Percentiles rank a stretch among this genome's conserved stretches.
phyloP scores from a whole-genome alignment of 2,113 vertebrate genomes.

The Tragelaphus buxtoni region DNA sequence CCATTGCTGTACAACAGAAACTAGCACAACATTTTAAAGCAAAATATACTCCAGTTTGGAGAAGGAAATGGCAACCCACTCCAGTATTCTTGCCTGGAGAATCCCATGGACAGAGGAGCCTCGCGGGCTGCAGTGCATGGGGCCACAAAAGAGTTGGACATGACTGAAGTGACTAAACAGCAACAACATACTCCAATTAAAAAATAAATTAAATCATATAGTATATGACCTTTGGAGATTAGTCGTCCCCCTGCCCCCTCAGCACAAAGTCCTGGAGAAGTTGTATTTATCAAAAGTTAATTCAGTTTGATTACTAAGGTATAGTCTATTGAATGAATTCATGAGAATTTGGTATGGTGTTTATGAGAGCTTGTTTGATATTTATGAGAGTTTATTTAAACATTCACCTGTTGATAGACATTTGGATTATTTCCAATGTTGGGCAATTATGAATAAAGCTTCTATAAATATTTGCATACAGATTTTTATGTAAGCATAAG shows the following conservation, averaged over 20 bases:
- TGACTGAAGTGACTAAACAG: background rate
- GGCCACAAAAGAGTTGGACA: background rate
- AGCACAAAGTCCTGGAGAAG: background rate
- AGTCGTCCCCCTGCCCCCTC: fast-evolving
- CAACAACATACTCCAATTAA: background rate
- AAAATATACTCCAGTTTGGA: background rate
- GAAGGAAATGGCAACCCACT: background rate
- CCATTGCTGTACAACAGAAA: background rate
- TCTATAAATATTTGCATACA: background rate
- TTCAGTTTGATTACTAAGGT: background rate
- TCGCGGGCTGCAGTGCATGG: background rate
- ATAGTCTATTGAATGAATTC: background rate
- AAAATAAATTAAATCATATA: background rate
- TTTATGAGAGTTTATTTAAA: background rate
- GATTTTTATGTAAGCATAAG: background rate
- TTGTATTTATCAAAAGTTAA: background rate
- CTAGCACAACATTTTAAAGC: background rate
- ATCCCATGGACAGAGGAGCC: background rate
- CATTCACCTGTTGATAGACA: background rate
- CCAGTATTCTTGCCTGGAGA: background rate
- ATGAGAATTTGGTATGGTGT: background rate
- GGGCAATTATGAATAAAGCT: background rate
- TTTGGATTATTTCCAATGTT: background rate
- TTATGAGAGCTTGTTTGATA: background rate
- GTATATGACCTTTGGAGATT: background rate